These are phyloP conservation scores for Oscheius sp. DNA, from an alignment of 2,888 invertebrate genomes.

Conservation along the genomic window DNA sequence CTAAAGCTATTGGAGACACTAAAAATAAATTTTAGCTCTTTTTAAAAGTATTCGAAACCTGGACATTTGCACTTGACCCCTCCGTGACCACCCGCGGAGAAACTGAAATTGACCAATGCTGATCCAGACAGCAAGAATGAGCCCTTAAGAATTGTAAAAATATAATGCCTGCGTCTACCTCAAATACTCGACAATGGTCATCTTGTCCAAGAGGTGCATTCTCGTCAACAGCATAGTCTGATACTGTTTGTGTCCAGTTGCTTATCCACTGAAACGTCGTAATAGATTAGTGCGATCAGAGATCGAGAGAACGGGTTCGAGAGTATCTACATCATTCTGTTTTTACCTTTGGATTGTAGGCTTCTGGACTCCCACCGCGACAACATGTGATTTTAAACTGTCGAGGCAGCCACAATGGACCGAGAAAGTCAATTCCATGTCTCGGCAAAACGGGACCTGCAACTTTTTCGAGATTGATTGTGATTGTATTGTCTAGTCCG, in stretches of 20 bases:
- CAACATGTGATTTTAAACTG: constrained; percentile 64
- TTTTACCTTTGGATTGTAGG: constrained; percentile 52
- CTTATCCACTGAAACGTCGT: constrained; percentile 50
- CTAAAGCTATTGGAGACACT: constrained; percentile 45
- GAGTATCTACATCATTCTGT: not conserved
- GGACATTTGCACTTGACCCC: constrained; percentile 68
- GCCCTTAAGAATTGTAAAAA: constrained; percentile 45
- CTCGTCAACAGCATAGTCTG: constrained; percentile 66
- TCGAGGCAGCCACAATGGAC: constrained; percentile 60
- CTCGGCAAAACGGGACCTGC: constrained; percentile 38
- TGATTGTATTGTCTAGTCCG: constrained; percentile 19
- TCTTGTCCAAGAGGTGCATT: constrained; percentile 48
- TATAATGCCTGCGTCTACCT: constrained; percentile 34
- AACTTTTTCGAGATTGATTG: not conserved
- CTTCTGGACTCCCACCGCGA: constrained; percentile 56
- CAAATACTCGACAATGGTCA: constrained; percentile 57
- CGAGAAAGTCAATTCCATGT: constrained; percentile 61
- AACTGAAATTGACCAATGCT: constrained; percentile 58
- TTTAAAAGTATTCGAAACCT: constrained; percentile 29
- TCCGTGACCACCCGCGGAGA: constrained; percentile 53
- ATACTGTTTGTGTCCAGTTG: constrained; percentile 63
- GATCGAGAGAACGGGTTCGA: not conserved
- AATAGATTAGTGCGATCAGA: not conserved
- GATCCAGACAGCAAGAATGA: constrained; percentile 60
- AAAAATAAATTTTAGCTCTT: not conserved